Base-by-base conservation (phyloP, 2,888 invertebrate genomes). In the Cataglyphis altisquamis region DNA sequence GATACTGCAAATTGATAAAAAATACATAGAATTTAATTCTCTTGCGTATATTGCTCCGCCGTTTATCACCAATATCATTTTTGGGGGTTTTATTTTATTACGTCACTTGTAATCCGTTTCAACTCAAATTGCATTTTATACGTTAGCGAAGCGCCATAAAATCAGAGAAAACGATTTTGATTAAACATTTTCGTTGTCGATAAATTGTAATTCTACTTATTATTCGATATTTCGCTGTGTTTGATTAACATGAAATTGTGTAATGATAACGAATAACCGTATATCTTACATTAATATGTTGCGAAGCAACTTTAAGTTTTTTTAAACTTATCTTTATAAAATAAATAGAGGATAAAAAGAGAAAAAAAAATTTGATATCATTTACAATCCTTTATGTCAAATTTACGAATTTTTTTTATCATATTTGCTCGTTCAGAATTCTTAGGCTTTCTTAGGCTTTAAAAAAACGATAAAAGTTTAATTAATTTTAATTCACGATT, bases 121-220 rank as follows among this genome's bases (percentile, higher is more conserved):
- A 39, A 29, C 10, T 66, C 68, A 15, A 57, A 77, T 77, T 15
- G 68, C 57, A 55, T 18, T 57, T 29, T 29, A 77, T 32, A 57
- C 41, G 29, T 41, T 41, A 12, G 41, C 41, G 68, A 57, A 15
- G 39, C n/a, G 67, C 21, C 55, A 29, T 67, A 77, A 41, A 77
- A 9, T 32, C 15, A 41, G 68, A 52, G n/a, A 4, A 68, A 77
- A 77, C 10, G 6, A 29, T n/a, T 39, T 67, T 29, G 67, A 68
- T 67, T 21, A 68, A 68, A 57, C 67, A 77, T 32, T 77, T 57
- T 57, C 29, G 29, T 45, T 45, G 25, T 75, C 2, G 60, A n/a
- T 41, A 10, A 5, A 36, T 66, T 36, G n/a, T 39, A 29, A 25
- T 45, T 67, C 45, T 18, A 63, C 48, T 32, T 60, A n/a, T 62